Percentiles rank a stretch among this genome's conserved stretches.
Conservation (phyloP, 2,797 vertebrate species). For the Benthosema pterotum region DNA sequence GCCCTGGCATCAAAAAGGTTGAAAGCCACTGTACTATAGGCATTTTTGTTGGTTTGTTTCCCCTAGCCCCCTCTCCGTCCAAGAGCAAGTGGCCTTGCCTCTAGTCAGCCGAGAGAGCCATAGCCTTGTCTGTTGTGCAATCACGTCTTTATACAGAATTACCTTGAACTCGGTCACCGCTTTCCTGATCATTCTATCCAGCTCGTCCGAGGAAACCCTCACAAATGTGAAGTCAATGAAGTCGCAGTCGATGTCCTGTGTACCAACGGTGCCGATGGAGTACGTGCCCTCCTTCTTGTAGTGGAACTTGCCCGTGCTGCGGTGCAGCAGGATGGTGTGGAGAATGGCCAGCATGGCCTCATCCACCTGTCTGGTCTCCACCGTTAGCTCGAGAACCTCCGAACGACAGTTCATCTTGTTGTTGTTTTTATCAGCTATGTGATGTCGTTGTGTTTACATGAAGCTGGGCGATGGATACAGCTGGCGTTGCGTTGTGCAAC, state of each 20-base stretch:
- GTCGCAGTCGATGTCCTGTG: conserved; percentile 94
- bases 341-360: conserved; percentile 92
- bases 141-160: conserved; percentile 2
- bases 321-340: conserved; percentile 93
- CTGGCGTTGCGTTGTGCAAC: too few species aligned
- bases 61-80: too few species aligned
- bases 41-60: too few species aligned
- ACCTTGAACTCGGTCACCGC: conserved; percentile 95
- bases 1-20: too few species aligned
- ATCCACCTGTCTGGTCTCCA: conserved; percentile 95
- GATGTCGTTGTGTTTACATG: too few species aligned
- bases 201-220: conserved; percentile 92
- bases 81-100: too few species aligned
- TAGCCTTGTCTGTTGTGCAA: conserved; percentile 23
- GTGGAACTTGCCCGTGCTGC: conserved; percentile 97
- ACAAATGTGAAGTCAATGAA: conserved; percentile 96
- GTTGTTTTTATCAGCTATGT: not conserved
- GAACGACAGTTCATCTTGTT: conserved; percentile 93
- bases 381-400: conserved; percentile 93
- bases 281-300: conserved; percentile 99
- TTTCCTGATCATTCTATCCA: conserved; percentile 92
- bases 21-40: too few species aligned
- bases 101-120: not conserved
- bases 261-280: conserved; percentile 96
- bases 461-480: conserved; percentile 20